phyloP scores from a whole-genome alignment of 1,140 invertebrate genomes.

The Temnothorax nylanderi region DNA sequence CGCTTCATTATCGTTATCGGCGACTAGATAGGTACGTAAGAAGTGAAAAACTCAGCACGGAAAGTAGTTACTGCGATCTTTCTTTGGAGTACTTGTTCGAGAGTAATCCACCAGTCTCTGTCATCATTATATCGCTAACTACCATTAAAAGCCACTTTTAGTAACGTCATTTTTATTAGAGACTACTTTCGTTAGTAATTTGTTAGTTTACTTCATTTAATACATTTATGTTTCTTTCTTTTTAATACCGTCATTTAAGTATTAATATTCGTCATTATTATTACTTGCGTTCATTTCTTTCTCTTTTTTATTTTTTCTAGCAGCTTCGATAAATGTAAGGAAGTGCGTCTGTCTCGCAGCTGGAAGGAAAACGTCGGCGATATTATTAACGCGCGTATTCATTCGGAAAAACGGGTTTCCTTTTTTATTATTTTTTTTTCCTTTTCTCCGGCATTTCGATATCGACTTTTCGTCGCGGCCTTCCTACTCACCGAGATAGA shows the following conservation, averaged over 20 bases:
- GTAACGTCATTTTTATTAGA: neutral
- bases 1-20: slow-evolving; percentile 31
- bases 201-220: slow-evolving; percentile 81
- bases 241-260: slow-evolving; percentile 76
- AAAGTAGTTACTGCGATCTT: slow-evolving; percentile 19
- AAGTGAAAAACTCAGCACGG: neutral
- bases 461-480: neutral
- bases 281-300: slow-evolving; percentile 44
- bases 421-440: neutral
- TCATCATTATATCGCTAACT: slow-evolving; percentile 69
- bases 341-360: slow-evolving; percentile 61
- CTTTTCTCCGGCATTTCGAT: neutral
- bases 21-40: neutral
- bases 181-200: neutral
- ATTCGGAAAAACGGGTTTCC: neutral
- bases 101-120: slow-evolving; percentile 19
- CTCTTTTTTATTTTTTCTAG: slow-evolving; percentile 38
- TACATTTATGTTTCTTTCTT: slow-evolving; percentile 73
- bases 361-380: slow-evolving; percentile 1
- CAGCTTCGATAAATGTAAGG: slow-evolving; percentile 60
- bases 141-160: slow-evolving; percentile 1
- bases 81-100: slow-evolving; percentile 9
- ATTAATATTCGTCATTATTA: slow-evolving; percentile 60
- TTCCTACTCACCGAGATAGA: slow-evolving; percentile 64
- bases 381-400: neutral